Conservation (phyloP, 2,113 vertebrate species). For the Dasyornis broadbenti region DNA sequence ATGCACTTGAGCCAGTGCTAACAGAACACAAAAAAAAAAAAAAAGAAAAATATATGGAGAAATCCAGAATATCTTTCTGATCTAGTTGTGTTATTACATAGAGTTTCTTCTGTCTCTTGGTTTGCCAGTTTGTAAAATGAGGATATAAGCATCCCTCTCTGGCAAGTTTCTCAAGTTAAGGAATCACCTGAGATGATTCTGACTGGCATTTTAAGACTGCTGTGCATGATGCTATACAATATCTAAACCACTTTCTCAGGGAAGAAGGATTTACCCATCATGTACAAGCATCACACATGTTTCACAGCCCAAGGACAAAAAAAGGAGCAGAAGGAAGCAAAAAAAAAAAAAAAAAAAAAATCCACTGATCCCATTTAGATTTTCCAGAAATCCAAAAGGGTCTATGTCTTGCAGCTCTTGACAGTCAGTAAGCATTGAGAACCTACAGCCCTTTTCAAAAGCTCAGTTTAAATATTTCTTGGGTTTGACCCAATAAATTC, state of each 20-base stretch:
- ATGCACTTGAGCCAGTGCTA: background rate
- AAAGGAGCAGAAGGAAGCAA: background rate
- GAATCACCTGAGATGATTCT: background rate
- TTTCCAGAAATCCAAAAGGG: background rate
- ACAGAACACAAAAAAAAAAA: background rate
- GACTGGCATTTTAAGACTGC: background rate
- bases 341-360: background rate
- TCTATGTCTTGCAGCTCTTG: background rate
- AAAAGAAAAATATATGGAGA: background rate
- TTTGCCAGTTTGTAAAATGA: background rate
- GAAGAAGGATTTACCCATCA: background rate
- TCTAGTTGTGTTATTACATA: background rate
- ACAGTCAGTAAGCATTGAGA: background rate
- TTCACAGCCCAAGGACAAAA: background rate
- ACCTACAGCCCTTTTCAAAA: background rate
- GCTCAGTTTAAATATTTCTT: background rate
- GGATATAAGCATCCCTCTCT: background rate
- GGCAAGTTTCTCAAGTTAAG: background rate
- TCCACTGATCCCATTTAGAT: background rate
- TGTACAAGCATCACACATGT: fast-evolving
- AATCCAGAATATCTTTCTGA: background rate
- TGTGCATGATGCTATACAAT: fast-evolving
- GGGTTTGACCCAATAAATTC: background rate
- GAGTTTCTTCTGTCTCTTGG: background rate
- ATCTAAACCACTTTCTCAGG: background rate